Evolutionary conservation across 2,888 invertebrate species (phyloP).

Genomic region (Agrenia bidenticulata): DNA sequence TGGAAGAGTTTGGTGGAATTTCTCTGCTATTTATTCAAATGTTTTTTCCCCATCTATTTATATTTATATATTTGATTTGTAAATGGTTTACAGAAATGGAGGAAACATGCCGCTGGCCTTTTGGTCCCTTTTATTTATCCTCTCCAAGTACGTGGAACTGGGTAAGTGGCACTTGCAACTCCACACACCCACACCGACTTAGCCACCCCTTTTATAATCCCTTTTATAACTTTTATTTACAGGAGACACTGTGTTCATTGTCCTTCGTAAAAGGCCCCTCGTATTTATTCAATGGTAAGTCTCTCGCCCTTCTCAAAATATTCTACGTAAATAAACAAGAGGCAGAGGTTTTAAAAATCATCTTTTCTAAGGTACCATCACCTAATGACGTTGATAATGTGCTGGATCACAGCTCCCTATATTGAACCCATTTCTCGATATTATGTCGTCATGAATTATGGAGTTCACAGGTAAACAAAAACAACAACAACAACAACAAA

Average conservation of each 20-base stretch:
- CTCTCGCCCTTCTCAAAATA: neutral
- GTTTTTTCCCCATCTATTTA: too few species aligned
- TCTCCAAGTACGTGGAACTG: conserved; percentile 21
- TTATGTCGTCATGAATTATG: conserved; percentile 25
- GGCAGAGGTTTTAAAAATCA: neutral
- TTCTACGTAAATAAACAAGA: too few species aligned
- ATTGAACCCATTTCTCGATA: conserved; percentile 26
- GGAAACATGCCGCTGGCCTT: conserved; percentile 20
- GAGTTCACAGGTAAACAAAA: conserved; percentile 19
- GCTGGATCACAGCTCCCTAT: conserved; percentile 22
- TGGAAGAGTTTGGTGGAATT: neutral
- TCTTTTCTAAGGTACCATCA: conserved; percentile 21
- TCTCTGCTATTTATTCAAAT: neutral
- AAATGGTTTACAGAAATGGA: conserved; percentile 15
- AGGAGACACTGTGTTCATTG: conserved; percentile 28
- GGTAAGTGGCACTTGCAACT: too few species aligned
- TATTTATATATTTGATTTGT: too few species aligned
- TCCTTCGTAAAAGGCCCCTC: conserved; percentile 25
- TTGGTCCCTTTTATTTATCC: conserved; percentile 20
- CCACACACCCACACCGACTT: neutral
- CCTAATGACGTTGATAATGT: conserved; percentile 23
- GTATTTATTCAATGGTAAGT: conserved; percentile 23
- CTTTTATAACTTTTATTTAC: conserved; percentile 1
- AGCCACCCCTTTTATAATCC: neutral
- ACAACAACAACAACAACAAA: neutral